Evolutionary conservation across 2,797 vertebrate genomes (phyloP).

Genomic region (Setipinna tenuifilis): DNA sequence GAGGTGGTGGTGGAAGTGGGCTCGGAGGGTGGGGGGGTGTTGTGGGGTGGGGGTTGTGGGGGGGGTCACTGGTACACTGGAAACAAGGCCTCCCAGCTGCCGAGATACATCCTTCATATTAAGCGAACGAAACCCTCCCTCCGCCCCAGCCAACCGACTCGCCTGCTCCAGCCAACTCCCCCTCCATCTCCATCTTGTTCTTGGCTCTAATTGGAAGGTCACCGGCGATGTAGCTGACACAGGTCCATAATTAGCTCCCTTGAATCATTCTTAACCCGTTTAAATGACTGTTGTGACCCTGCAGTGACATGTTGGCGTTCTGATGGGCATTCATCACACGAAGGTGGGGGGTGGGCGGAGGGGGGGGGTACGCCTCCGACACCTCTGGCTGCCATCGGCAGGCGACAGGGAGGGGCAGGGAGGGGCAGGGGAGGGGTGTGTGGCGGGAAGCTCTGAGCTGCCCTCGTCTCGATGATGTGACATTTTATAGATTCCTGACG

Average conservation of each 20-base stretch:
- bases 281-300: constrained; percentile 46
- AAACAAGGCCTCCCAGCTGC: not conserved
- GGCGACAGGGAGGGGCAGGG: no score
- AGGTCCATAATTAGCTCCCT: constrained; percentile 41
- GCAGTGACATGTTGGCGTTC: constrained; percentile 37
- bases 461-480: constrained; percentile 12
- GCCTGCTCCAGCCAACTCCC: no score
- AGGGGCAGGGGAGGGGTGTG: no score
- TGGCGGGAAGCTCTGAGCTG: not conserved
- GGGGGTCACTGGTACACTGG: constrained; percentile 38
- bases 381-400: not conserved
- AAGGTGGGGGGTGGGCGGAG: constrained; percentile 20
- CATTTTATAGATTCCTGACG: not conserved
- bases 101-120: constrained; percentile 44
- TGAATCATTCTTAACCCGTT: constrained; percentile 48
- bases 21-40: no score
- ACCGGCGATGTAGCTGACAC: constrained; percentile 33
- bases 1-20: no score
- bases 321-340: constrained; percentile 35
- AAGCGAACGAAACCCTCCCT: constrained; percentile 42
- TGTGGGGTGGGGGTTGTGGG: no score
- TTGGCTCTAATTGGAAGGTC: constrained; percentile 55
- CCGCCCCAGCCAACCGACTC: not conserved
- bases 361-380: not conserved
- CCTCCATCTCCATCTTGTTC: not conserved